Percentiles rank a stretch among this genome's conserved stretches.
phyloP scores from a whole-genome alignment of 2,888 invertebrate species.

The Malachius bipustulatus region DNA sequence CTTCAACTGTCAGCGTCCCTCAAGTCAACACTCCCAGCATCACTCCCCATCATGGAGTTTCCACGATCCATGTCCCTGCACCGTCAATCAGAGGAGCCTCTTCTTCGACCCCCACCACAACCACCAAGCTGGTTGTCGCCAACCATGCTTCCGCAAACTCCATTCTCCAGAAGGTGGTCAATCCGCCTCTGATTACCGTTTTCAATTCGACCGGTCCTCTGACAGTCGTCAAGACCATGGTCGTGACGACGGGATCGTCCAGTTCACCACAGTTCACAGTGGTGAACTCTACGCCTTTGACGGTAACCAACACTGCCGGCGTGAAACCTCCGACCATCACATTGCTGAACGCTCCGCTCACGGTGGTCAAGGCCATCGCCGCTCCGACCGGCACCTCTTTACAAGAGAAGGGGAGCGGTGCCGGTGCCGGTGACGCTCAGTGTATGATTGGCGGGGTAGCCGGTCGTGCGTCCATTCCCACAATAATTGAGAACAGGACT shows the following conservation, averaged over 20 bases:
- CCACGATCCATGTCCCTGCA: slow-evolving; percentile 9
- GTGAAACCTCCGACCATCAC: slow-evolving; percentile 33
- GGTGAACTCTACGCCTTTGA: slow-evolving; percentile 31
- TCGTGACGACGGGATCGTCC: slow-evolving; percentile 30
- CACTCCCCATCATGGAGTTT: slow-evolving; percentile 11
- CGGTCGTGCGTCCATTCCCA: slow-evolving; percentile 18
- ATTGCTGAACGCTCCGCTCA: slow-evolving; percentile 33
- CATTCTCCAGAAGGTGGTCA: slow-evolving; percentile 27
- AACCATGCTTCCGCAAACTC: slow-evolving; percentile 20
- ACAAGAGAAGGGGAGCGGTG: slow-evolving; percentile 12
- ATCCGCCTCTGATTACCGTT: slow-evolving; percentile 34
- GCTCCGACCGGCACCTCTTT: slow-evolving; percentile 15
- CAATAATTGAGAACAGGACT: slow-evolving; percentile 27
- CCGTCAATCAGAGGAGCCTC: slow-evolving; percentile 10
- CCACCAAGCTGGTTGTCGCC: slow-evolving; percentile 27
- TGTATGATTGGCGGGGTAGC: slow-evolving; percentile 8
- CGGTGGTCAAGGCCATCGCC: slow-evolving; percentile 31
- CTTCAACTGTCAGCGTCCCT: too few relatives aligned
- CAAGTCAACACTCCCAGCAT: too few relatives aligned
- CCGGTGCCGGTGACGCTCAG: slow-evolving; percentile 2
- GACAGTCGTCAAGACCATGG: slow-evolving; percentile 33
- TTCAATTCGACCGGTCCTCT: slow-evolving; percentile 32
- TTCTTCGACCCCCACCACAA: slow-evolving; percentile 18
- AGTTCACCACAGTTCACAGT: slow-evolving; percentile 33
- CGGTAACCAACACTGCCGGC: slow-evolving; percentile 27